Evolutionary conservation across 2,888 invertebrate genomes (phyloP).

Genomic region (Drosophila imparisetae): DNA sequence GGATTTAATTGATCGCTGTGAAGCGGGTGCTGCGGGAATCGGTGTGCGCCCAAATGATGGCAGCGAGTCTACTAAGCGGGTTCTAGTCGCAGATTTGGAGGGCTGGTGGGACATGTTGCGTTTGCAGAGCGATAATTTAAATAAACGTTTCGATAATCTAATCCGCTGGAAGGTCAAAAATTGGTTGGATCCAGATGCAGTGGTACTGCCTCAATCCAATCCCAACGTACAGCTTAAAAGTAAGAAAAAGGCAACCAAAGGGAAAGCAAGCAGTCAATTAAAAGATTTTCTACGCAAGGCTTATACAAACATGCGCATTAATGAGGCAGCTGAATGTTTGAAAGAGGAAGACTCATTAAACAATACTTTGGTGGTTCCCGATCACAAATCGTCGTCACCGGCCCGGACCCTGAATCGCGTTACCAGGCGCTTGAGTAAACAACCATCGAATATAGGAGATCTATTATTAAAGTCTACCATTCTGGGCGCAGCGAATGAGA

Average conservation of each 20-base stretch:
- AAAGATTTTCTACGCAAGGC: constrained; percentile 72
- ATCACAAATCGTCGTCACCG: constrained; percentile 65
- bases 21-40: constrained; percentile 64
- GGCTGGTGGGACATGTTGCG: constrained; percentile 89
- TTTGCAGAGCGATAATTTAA: constrained; percentile 83
- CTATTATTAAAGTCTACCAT: constrained; percentile 55
- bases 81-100: constrained; percentile 88
- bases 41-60: constrained; percentile 56
- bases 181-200: constrained; percentile 81
- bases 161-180: constrained; percentile 78
- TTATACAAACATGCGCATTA: constrained; percentile 38
- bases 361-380: constrained; percentile 53
- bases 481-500: constrained; percentile 45
- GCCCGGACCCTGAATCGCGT: constrained; percentile 57
- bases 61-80: constrained; percentile 74
- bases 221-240: constrained; percentile 19
- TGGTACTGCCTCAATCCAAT: constrained; percentile 18
- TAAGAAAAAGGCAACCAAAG: constrained; percentile 24
- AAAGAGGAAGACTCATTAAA: constrained; percentile 2
- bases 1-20: constrained; percentile 85
- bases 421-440: constrained; percentile 34
- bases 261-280: constrained; percentile 66
- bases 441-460: constrained; percentile 31
- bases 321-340: constrained; percentile 50
- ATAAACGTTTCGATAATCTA: constrained; percentile 81